Evolutionary conservation across 2,888 invertebrate species (phyloP).

Genomic region (Drosophila ezoana): DNA sequence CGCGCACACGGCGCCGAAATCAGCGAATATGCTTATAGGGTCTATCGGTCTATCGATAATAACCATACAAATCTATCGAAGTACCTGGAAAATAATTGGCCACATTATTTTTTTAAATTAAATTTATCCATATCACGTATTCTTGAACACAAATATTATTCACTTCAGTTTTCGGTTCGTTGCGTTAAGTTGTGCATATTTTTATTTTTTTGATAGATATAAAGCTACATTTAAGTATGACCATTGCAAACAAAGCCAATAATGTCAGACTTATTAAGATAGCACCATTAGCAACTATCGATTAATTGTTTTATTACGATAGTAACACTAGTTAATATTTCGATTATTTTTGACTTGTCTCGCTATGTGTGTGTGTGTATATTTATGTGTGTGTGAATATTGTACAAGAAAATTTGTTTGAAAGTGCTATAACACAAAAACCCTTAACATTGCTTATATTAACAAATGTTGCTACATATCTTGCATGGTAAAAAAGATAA

Average conservation of each 20-base stretch:
- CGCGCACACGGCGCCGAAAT: conserved; percentile 49
- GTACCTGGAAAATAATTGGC: not conserved
- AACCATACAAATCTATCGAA: conserved; percentile 3
- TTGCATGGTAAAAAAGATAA: not conserved
- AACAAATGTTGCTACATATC: not conserved
- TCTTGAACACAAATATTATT: not conserved
- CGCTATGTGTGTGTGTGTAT: conserved; percentile 11
- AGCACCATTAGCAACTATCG: conserved; percentile 15
- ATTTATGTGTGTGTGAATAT: conserved; percentile 22
- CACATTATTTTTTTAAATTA: not conserved
- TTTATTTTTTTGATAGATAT: not conserved
- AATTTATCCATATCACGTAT: no score
- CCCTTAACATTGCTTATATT: not conserved
- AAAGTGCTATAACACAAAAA: not conserved
- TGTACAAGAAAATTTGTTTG: conserved; percentile 26
- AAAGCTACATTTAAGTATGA: conserved; percentile 2
- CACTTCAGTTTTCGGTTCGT: not conserved
- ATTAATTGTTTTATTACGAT: conserved; percentile 8
- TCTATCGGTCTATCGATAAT: conserved; percentile 33
- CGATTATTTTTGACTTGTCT: conserved; percentile 27
- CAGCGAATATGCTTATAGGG: conserved; percentile 12
- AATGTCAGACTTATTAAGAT: not conserved
- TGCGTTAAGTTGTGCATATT: not conserved
- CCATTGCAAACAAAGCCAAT: not conserved
- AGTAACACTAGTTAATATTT: not conserved